Percentiles rank a stretch among this genome's conserved stretches.
These are phyloP conservation scores for Onychomys torridus DNA, from an alignment of 2,797 vertebrate genomes.

Conservation along the genomic window DNA sequence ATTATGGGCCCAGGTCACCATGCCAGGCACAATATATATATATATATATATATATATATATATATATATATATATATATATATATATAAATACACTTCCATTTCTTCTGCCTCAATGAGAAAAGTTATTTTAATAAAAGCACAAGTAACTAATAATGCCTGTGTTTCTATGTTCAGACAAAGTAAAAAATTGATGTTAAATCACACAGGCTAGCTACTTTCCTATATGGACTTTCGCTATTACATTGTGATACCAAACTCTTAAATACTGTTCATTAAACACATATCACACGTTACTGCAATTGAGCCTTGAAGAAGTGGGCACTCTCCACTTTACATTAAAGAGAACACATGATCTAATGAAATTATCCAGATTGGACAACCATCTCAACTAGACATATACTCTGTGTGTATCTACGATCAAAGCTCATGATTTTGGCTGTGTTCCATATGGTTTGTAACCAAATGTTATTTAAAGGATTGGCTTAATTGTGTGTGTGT, in stretches of 20 bases:
- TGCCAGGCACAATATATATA: not conserved
- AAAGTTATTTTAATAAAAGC: not conserved
- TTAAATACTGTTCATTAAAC: not conserved
- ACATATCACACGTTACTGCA: rapidly evolving
- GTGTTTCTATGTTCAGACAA: constrained; percentile 13
- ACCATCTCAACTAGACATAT: not conserved
- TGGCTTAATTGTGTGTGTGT: not conserved
- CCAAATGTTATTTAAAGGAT: not conserved
- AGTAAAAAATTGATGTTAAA: constrained; percentile 17
- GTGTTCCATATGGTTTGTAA: not conserved
- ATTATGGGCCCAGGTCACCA: not conserved
- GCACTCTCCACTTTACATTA: not conserved
- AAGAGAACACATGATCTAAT: not conserved
- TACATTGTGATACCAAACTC: not conserved
- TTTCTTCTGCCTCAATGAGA: not conserved
- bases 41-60: too few species aligned
- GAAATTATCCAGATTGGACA: not conserved
- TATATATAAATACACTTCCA: not conserved
- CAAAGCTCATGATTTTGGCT: not conserved
- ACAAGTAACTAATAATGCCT: not conserved
- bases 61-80: too few species aligned
- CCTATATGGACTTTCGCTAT: not conserved
- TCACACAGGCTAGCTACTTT: not conserved
- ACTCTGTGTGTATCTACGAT: rapidly evolving
- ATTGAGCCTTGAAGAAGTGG: not conserved